These are phyloP conservation scores for Tautogolabrus adspersus DNA, from an alignment of 2,113 vertebrate genomes.

Conservation along the genomic window DNA sequence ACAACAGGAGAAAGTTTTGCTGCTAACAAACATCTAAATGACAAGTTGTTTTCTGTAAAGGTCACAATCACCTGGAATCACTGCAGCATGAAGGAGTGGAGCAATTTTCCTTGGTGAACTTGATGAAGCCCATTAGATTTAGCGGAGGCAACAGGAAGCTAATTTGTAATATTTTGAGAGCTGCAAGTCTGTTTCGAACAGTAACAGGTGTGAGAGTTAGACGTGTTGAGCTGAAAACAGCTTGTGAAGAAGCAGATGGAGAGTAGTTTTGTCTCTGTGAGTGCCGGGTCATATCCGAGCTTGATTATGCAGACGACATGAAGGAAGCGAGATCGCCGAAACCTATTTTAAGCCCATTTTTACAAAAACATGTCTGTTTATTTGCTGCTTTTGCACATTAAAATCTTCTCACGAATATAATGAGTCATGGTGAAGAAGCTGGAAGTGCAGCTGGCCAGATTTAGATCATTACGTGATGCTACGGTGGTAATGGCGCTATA, in stretches of 20 bases:
- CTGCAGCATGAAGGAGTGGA: conserved; percentile 55
- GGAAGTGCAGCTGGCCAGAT: conserved; percentile 72
- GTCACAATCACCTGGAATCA: conserved; percentile 69
- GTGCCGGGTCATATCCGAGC: conserved; percentile 68
- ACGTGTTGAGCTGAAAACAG: conserved; percentile 77
- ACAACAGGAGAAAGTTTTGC: conserved; percentile 50
- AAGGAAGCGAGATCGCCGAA: conserved; percentile 43
- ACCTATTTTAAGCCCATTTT: conserved; percentile 62
- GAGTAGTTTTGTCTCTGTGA: conserved; percentile 65
- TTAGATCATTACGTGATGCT: conserved; percentile 72
- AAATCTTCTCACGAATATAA: conserved; percentile 60
- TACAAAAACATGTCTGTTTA: conserved; percentile 59
- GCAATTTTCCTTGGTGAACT: conserved; percentile 63
- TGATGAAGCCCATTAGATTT: conserved; percentile 68
- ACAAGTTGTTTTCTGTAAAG: conserved; percentile 72
- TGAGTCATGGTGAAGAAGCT: conserved; percentile 57
- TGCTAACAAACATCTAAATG: conserved; percentile 59
- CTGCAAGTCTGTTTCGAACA: conserved; percentile 65
- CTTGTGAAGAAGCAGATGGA: conserved; percentile 80
- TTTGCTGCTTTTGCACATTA: conserved; percentile 53
- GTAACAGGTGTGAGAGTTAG: conserved; percentile 76
- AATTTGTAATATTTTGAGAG: conserved; percentile 68
- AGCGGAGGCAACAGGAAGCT: conserved; percentile 63
- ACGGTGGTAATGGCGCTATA: conserved; percentile 71
- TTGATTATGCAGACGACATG: conserved; percentile 59